Base-by-base conservation (phyloP, 1,140 invertebrate species). In the Tetraneura akinire region DNA sequence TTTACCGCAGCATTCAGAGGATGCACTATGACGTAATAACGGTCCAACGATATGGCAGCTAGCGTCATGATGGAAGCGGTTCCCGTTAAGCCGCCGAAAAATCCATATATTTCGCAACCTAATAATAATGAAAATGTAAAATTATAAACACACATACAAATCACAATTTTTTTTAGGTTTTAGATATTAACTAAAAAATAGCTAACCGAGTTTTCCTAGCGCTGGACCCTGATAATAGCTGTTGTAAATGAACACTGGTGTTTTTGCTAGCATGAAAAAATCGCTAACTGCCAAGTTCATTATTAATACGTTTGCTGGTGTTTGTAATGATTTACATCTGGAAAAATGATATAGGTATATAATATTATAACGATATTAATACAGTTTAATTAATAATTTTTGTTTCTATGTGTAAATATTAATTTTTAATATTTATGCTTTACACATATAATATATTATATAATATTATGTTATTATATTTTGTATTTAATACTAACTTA, bases 211-310 rank as follows among this genome's bases (percentile, higher is more conserved):
- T 82, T 89, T 88, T n/a, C 91, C 91, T 29, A 92, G 83, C 1
- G 89, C 89, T 13, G 91, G 91, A 4, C 91, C 91, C 80, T 88
- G 86, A 78, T 90, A 87, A 80, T 91, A 87, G 64, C 90, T 91
- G 85, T 92, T 92, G 85, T 90, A 91, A 51, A 92, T 89, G 83
- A 92, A 91, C 68, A 93, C 86, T 0, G 91, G 91, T 76, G 89
- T 90, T 85, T 92, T 91, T 16, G 87, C 84, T 57, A 92, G 87
- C 88, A 92, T 91, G 45, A 91, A 82, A 80, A 91, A 88, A 86
- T 94, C 93, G 83, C 91, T 92, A 21, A 93, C 85, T 16, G 92
- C 92, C 82, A 94, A 87, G 85, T 93, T 94, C 60, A 92, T 88
- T 18, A 94, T 89, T 21, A 94, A 86, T 82, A 91, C 91, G 83